Conservation (phyloP, 2,888 invertebrate species). For the Autographa gamma region DNA sequence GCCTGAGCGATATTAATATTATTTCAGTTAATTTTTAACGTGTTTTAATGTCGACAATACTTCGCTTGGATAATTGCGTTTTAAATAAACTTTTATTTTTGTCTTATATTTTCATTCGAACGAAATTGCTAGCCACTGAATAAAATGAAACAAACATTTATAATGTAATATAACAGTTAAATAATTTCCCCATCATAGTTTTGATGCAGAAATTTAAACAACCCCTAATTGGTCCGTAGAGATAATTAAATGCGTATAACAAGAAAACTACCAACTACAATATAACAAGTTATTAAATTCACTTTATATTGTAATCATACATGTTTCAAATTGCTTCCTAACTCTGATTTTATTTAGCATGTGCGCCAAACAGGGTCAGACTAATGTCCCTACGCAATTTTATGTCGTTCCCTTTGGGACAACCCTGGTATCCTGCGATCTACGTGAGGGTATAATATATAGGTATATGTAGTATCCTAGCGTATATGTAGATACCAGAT, state of each 20-base stretch:
- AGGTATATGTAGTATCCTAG: not conserved
- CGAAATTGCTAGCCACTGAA: too few species aligned
- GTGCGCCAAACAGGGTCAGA: slow-evolving; percentile 51
- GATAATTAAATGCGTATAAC: not conserved
- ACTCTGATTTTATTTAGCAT: slow-evolving; percentile 66
- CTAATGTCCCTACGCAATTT: slow-evolving; percentile 71
- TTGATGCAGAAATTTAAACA: not conserved
- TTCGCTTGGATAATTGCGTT: not conserved
- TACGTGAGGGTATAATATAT: slow-evolving; percentile 56
- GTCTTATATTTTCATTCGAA: not conserved
- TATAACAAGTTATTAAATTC: slow-evolving; percentile 8
- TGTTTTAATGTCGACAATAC: not conserved
- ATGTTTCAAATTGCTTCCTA: slow-evolving; percentile 44
- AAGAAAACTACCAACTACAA: not conserved
- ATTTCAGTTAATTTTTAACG: slow-evolving; percentile 39
- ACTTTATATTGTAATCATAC: slow-evolving; percentile 28
- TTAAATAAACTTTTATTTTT: not conserved
- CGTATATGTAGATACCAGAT: slow-evolving; percentile 34
- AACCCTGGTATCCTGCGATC: slow-evolving; percentile 63
- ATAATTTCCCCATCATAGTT: not conserved
- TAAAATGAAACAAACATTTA: not conserved
- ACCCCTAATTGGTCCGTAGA: not conserved
- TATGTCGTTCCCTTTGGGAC: slow-evolving; percentile 60
- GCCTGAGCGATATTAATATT: slow-evolving; percentile 39
- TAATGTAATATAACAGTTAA: not conserved